Evolutionary conservation across 2,888 invertebrate species (phyloP), one percentile per base, ranked within the genome.

Genomic region (Sabatieria punctata): DNA sequence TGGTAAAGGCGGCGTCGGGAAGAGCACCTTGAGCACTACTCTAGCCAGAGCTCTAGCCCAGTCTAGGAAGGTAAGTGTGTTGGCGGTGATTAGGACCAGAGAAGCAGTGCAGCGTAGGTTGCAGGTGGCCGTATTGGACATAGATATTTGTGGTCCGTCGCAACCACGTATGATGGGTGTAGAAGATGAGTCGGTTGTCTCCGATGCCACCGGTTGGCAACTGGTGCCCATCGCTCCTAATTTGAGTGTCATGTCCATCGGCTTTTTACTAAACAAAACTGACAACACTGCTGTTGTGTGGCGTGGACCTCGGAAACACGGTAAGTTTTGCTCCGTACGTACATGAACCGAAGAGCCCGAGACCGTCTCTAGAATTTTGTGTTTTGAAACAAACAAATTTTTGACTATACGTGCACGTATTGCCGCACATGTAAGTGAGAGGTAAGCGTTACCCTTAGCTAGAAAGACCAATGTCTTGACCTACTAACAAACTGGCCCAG

Each of bases 241-340:
- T 68, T 74, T 99, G 39, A 82, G 82, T 4, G 74, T 97, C 42
- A 95, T 97, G 91, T 95, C 93, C 0, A 85, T 95, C 64, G 95
- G 91, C 13, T 91, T 93, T 66, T 72, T 93, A 36, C 71, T 93
- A 47, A 80, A 80, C 56, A 78, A 82, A 0, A 85, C 86, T 64
- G 86, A 89, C 65, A 86, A 89, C 65, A 93, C 95, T 0, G 93
- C 95, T 0, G 82, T 99, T n/a, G 91, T 99, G 59, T 97, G 97
- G 97, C 75, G 97, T 57, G 97, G 97, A 25, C 95, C 97, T 0
- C 88, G 93, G 68, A 99, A 97, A 69, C 95, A 93, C 71, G 85
- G 82, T n/a, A n/a, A n/a, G n/a, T n/a, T n/a, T n/a, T n/a, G n/a
- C n/a, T n/a, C n/a, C n/a, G n/a, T n/a, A n/a, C n/a, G n/a, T n/a